These are phyloP conservation scores for Ovis canadensis DNA, from an alignment of 2,113 vertebrate genomes.

Conservation along the genomic window DNA sequence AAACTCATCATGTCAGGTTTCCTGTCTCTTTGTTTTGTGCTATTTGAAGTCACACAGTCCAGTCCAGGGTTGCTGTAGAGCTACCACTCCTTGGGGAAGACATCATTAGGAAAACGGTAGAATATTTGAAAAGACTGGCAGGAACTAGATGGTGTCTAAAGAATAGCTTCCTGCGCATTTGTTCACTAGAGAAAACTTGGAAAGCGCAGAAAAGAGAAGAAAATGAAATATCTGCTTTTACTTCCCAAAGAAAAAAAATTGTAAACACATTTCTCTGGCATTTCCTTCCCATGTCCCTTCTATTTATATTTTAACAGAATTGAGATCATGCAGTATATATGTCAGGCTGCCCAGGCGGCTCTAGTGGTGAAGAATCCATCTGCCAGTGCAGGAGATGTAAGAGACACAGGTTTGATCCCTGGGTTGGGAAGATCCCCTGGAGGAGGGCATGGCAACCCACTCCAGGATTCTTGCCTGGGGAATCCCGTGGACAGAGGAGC, in stretches of 20 bases:
- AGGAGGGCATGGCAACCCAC: neutral
- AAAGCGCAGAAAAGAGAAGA: neutral
- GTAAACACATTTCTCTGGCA: neutral
- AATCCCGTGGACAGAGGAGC: neutral
- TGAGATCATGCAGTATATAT: neutral
- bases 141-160: neutral
- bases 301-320: neutral
- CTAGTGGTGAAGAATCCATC: neutral
- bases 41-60: neutral
- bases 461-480: neutral
- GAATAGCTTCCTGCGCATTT: neutral
- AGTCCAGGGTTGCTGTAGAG: neutral
- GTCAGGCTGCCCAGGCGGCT: neutral
- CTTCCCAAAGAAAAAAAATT: neutral
- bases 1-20: accelerated
- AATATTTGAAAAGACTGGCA: neutral
- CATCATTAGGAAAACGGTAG: neutral
- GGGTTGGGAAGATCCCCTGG: neutral
- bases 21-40: neutral
- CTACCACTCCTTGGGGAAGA: neutral
- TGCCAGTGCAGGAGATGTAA: neutral
- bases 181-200: neutral
- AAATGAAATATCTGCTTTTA: neutral
- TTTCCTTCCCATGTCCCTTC: neutral
- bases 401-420: neutral